phyloP scores from a whole-genome alignment of 2,113 vertebrate genomes.

The Psilopsiagon aymara region DNA sequence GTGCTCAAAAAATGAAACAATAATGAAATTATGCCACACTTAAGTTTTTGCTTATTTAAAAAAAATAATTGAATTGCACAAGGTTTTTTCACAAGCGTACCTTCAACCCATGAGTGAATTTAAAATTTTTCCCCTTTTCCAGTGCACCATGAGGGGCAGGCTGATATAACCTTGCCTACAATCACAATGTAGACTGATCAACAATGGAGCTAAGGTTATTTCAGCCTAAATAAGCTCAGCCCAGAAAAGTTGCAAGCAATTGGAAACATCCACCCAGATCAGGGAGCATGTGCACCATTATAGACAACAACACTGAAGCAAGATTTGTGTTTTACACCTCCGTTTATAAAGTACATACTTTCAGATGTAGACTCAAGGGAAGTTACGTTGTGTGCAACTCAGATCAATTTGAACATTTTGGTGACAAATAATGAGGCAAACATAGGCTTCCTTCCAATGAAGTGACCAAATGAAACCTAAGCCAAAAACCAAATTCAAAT shows the following conservation, averaged over 20 bases:
- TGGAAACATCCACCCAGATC: neutral
- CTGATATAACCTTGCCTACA: neutral
- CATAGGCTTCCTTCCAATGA: neutral
- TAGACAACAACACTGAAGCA: neutral
- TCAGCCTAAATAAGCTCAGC: neutral
- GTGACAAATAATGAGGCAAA: neutral
- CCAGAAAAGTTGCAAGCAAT: neutral
- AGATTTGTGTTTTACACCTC: neutral
- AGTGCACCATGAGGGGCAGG: neutral
- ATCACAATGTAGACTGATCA: neutral
- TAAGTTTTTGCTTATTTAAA: neutral
- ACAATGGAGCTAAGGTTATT: neutral
- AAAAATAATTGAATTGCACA: neutral
- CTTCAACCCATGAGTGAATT: neutral
- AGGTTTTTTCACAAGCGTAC: neutral
- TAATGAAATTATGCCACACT: neutral
- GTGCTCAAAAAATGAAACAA: neutral
- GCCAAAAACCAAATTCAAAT: neutral
- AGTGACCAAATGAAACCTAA: neutral
- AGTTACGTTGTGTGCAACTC: neutral
- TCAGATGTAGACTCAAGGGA: neutral
- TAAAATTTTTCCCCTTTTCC: neutral
- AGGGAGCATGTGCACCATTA: neutral
- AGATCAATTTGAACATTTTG: neutral
- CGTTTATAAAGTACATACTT: neutral